Conservation (phyloP, 2,113 vertebrate genomes). For the Excalfactoria chinensis region DNA sequence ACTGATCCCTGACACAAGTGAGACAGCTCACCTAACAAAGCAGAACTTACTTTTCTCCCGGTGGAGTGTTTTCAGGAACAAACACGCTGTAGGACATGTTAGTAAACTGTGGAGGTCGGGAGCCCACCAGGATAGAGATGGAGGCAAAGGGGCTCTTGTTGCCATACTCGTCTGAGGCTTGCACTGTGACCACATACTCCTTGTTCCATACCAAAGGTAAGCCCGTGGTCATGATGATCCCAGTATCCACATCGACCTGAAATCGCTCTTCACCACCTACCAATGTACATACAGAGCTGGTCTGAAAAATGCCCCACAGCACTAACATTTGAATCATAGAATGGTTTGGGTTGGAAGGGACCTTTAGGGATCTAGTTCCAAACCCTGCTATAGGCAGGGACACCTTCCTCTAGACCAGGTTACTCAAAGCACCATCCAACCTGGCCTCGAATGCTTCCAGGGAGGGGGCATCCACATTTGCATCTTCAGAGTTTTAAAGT, state of each 20-base stretch:
- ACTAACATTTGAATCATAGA: not conserved
- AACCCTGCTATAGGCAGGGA: no score
- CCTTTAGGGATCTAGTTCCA: no score
- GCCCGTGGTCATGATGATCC: conserved; percentile 83
- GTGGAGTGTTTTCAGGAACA: conserved; percentile 81
- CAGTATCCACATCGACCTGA: conserved; percentile 81
- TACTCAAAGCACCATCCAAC: no score
- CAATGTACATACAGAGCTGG: not conserved
- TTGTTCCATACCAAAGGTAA: conserved; percentile 81
- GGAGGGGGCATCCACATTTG: not conserved
- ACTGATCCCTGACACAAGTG: not conserved
- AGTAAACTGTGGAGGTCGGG: conserved; percentile 88
- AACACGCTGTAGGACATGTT: conserved; percentile 84
- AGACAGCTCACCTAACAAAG: not conserved
- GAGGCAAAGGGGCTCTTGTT: conserved; percentile 78
- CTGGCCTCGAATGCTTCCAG: no score
- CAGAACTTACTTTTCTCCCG: conserved; percentile 83
- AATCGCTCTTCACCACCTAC: conserved; percentile 87
- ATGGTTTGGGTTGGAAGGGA: no score
- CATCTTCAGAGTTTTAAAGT: not conserved
- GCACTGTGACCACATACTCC: conserved; percentile 85
- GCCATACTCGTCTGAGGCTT: conserved; percentile 77
- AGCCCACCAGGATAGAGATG: conserved; percentile 82
- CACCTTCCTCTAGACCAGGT: no score
- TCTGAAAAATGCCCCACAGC: not conserved